Conservation (phyloP, 2,113 vertebrate genomes). For the Sisor rabdophorus region DNA sequence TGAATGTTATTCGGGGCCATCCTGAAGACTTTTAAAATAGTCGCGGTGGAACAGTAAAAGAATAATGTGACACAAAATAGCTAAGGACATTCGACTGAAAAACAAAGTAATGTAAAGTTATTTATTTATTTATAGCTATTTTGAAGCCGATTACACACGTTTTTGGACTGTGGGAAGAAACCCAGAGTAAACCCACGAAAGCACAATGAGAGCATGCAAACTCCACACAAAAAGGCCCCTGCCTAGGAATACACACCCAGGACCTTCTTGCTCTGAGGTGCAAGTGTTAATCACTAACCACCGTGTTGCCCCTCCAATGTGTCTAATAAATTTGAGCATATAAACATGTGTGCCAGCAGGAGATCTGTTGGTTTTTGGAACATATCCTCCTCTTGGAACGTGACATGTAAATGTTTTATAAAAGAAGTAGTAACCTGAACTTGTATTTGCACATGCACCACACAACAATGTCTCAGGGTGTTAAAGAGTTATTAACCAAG, state of each 20-base stretch:
- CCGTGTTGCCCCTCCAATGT: no score
- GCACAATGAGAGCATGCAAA: no score
- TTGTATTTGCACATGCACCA: neutral
- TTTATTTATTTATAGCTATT: no score
- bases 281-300: no score
- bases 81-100: neutral
- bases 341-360: neutral
- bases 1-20: neutral
- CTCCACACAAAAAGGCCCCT: no score
- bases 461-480: neutral
- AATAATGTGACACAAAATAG: no score
- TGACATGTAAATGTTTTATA: neutral
- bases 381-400: neutral
- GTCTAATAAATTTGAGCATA: neutral
- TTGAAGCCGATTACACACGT: no score
- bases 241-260: no score
- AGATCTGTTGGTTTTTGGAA: neutral
- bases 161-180: no score
- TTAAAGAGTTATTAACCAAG: neutral
- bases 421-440: neutral
- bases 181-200: no score
- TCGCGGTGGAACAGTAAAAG: no score
- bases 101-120: neutral
- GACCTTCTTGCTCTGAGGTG: no score
- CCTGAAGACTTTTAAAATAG: neutral